Base-by-base conservation (phyloP, 2,888 invertebrate species). In the Trissoscelio sp. region DNA sequence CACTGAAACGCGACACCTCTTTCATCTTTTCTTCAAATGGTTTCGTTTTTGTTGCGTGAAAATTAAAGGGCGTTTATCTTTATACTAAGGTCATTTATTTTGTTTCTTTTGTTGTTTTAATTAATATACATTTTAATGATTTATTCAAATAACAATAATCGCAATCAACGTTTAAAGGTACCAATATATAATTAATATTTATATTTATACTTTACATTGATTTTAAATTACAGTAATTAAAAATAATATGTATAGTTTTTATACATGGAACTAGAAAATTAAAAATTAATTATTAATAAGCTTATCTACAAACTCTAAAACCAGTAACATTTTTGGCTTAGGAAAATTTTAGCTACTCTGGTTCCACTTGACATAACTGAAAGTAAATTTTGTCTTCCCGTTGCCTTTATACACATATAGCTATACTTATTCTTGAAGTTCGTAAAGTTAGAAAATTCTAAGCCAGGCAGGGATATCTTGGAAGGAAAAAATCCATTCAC, bases 1-100 rank as follows among this genome's bases (percentile, higher is more conserved):
- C n/a, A n/a, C 18, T 77, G 53, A 53, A 51, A 75, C 28, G n/a
- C 16, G 42, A 77, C 34, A 75, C 67, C 67, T 48, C 51, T 77
- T 69, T 60, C 60, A 53, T 69, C 42, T 60, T 60, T 60, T 60
- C 48, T 66, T 67, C 28, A 39, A 55, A 64, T 39, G 20, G 16
- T 28, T 24, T 57, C 12, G 44, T 31, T 53, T 24, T 46, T 57
- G 28, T 39, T 37, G 42, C 16, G 3, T 34, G 7, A 18, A 46
- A 70, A 70, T 70, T 46, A 69, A 53, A 53, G 42, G 39, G 39
- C 39, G 55, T 55, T 44, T 55, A 44, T 58, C 37, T 67, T 57
- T 14, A 46, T 28, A 22, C 4, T 9, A 37, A 39, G 16, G 7
- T 14, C 11, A 24, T 12, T 53, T 39, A 16, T 53, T 53, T 24